Base-by-base conservation (phyloP, 2,113 vertebrate species). In the Lota lota region DNA sequence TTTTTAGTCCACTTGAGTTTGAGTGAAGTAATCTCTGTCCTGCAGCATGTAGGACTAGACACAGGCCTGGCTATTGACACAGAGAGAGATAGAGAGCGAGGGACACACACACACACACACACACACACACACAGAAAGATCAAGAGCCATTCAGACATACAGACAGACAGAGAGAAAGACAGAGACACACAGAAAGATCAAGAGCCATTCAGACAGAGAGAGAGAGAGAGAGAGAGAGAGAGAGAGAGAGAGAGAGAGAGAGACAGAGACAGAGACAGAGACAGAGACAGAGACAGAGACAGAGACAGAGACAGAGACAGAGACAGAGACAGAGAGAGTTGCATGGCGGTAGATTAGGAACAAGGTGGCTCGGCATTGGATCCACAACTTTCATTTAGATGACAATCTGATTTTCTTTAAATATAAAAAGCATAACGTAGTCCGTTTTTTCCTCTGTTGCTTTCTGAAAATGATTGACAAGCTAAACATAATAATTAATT, bases 1-100 rank as follows among this genome's bases (percentile, higher is more conserved):
- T 16, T 15, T 33, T 21, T 67, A 78, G 80, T 69, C 72, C 79
- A 73, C 33, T 74, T 22, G 60, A 69, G 79, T 75, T 69, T 66
- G 74, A 77, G 79, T 40, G 66, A 69, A 72, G 69, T 75, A 87
- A 86, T 87, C 82, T 71, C 68, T 69, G 74, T 83, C 75, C 73
- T 67, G 66, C 68, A 79, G 77, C 66, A 62, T 65, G 83, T 73
- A 47, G 70, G 77, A 74, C 51, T 50, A 76, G 21, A 84, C 72
- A 80, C 75, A 69, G 61, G 66, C 61, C 68, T 22, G 60, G 51
- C 17, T n/a, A n/a, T 21, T 22, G 24, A 5, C 60, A 33, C 4
- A 6, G 28, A 33, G 28, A 4, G 28, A 33, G 28, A 33, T 33
- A 6, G 28, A 33, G 28, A 2, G 28, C 28, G 16, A 63, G 8